A percentile compares a stretch with the other conserved stretches of the same genome.
Evolutionary conservation across 2,113 vertebrate genomes (phyloP).

Genomic region (Myrmecophaga tridactyla): DNA sequence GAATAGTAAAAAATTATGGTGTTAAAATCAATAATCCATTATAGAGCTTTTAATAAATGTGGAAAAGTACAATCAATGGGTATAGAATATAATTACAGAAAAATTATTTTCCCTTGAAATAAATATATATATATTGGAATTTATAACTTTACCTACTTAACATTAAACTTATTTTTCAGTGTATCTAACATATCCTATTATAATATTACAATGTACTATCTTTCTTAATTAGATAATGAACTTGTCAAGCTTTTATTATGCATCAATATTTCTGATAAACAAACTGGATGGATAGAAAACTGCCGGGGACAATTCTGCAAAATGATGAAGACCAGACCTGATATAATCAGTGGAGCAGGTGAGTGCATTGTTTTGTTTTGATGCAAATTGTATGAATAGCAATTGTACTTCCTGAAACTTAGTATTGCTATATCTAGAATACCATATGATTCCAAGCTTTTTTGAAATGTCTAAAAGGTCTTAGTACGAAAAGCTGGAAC

Average conservation of each 20-base stretch:
- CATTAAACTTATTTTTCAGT: neutral
- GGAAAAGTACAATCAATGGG: neutral
- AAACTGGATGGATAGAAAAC: slow-evolving; percentile 84
- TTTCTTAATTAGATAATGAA: slow-evolving; percentile 85
- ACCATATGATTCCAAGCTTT: neutral
- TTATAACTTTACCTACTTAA: neutral
- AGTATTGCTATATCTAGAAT: neutral
- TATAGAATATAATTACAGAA: slow-evolving; percentile 25
- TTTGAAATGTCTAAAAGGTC: neutral
- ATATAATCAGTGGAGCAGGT: slow-evolving; percentile 85
- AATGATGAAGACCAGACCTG: slow-evolving; percentile 85
- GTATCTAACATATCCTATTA: neutral
- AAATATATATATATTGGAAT: neutral
- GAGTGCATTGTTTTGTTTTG: slow-evolving; percentile 61
- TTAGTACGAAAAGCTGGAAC: neutral
- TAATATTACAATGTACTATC: neutral
- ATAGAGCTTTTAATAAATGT: neutral
- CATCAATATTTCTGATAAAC: slow-evolving; percentile 80
- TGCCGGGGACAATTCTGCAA: slow-evolving; percentile 87
- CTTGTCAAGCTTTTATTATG: slow-evolving; percentile 83
- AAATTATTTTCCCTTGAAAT: slow-evolving; percentile 19
- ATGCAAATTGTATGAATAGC: neutral
- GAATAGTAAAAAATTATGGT: neutral
- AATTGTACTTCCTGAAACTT: neutral
- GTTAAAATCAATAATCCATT: neutral